Evolutionary conservation across 2,797 vertebrate genomes (phyloP).

Genomic region (Hyperoplus lanceolatus): DNA sequence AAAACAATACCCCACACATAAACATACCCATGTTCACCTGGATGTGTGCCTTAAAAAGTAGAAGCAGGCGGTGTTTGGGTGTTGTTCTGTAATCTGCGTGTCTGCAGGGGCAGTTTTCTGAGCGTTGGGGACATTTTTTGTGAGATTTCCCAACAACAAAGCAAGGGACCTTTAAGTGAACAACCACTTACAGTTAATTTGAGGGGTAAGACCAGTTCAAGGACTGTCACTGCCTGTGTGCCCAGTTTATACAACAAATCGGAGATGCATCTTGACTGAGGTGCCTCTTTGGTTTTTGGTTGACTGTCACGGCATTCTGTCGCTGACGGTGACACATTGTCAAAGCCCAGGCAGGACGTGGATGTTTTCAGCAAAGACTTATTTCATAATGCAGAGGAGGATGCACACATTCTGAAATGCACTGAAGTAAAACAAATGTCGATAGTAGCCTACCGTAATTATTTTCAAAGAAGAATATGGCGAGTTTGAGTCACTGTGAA

Average conservation of each 20-base stretch:
- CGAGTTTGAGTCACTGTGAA: constrained; percentile 59
- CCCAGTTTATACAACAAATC: constrained; percentile 60
- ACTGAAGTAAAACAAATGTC: constrained; percentile 48
- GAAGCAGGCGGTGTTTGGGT: constrained; percentile 52
- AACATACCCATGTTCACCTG: constrained; percentile 38
- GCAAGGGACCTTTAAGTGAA: constrained; percentile 63
- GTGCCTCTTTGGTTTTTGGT: constrained; percentile 47
- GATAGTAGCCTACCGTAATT: constrained; percentile 20
- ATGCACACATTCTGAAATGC: constrained; percentile 32
- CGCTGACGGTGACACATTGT: constrained; percentile 47
- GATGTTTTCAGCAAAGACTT: constrained; percentile 29
- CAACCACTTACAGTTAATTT: constrained; percentile 73
- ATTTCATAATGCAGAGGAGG: constrained; percentile 27
- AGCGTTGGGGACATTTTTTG: constrained; percentile 43
- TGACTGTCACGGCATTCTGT: constrained; percentile 46
- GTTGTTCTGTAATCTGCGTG: constrained; percentile 70
- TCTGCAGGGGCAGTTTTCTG: constrained; percentile 53
- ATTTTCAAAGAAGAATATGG: constrained; percentile 43
- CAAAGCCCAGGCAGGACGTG: constrained; percentile 26
- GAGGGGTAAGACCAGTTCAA: constrained; percentile 57
- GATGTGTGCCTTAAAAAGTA: constrained; percentile 22
- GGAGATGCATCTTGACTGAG: constrained; percentile 71
- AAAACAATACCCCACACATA: constrained; percentile 29
- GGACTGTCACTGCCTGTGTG: constrained; percentile 71
- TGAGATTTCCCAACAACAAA: constrained; percentile 60